These are phyloP conservation scores for Vireo griseus DNA, from an alignment of 2,797 vertebrate genomes.

Conservation along the genomic window DNA sequence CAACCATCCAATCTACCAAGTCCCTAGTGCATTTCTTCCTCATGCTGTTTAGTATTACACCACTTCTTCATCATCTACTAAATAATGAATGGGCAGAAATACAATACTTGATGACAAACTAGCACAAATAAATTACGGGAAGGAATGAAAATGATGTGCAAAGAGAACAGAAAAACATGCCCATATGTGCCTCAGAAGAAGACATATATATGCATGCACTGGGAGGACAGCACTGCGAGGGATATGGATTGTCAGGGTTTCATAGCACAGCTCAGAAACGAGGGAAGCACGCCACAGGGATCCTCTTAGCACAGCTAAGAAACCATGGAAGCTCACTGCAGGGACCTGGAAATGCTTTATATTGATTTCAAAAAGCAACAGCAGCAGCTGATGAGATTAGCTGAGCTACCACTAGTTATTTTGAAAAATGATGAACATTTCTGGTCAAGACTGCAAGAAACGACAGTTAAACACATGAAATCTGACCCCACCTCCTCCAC, in stretches of 20 bases:
- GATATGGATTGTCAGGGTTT: neutral
- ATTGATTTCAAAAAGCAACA: neutral
- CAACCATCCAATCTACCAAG: neutral
- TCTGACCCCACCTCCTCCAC: neutral
- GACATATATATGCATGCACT: neutral
- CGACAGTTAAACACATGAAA: neutral
- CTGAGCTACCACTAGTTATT: neutral
- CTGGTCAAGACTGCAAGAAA: neutral
- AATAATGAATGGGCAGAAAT: neutral
- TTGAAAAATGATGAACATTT: neutral
- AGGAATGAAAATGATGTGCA: neutral
- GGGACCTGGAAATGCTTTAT: neutral
- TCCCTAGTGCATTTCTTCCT: neutral
- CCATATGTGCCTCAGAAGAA: neutral
- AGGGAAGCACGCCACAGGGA: neutral
- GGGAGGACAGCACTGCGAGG: neutral
- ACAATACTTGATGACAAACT: neutral
- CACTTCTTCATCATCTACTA: neutral
- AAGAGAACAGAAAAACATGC: neutral
- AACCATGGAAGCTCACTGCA: neutral
- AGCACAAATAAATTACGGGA: neutral
- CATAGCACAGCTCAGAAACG: neutral
- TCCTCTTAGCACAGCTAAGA: neutral
- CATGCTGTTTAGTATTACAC: neutral
- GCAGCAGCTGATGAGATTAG: neutral